Conservation (phyloP, 2,888 invertebrate genomes). For the Oxystoma pomonae region DNA sequence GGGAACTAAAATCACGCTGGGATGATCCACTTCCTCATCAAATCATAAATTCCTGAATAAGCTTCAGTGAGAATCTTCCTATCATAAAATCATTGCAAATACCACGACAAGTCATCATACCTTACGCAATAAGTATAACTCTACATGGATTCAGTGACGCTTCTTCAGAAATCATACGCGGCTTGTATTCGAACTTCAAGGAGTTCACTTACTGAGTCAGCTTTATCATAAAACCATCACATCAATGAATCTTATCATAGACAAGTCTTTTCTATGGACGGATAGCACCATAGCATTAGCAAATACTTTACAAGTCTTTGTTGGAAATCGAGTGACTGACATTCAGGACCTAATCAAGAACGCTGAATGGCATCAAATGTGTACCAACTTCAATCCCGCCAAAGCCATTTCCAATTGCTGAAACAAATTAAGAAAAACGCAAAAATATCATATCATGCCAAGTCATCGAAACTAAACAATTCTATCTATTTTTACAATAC, state of each 20-base stretch:
- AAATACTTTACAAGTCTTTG: too few relatives aligned
- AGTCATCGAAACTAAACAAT: neutral
- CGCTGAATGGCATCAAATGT: constrained; percentile 2
- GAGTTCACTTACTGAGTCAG: constrained; percentile 11
- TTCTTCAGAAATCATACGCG: too few relatives aligned
- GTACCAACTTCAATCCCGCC: neutral
- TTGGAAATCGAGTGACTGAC: too few relatives aligned
- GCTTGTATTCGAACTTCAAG: constrained; percentile 9
- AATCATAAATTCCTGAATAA: constrained; percentile 7
- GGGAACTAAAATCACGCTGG: constrained; percentile 16
- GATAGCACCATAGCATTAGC: constrained; percentile 7
- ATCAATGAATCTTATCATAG: constrained; percentile 8
- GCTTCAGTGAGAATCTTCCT: constrained; percentile 4
- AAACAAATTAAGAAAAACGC: neutral
- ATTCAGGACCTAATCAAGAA: constrained; percentile 24
- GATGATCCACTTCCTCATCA: constrained; percentile 13
- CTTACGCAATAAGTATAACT: neutral
- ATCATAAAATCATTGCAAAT: constrained; percentile 7
- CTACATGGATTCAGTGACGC: constrained; percentile 18
- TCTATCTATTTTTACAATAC: neutral
- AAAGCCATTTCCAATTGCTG: neutral
- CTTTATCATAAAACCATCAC: constrained; percentile 8
- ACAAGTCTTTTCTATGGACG: constrained; percentile 1
- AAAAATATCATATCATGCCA: neutral
- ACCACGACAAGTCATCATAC: constrained; percentile 8